phyloP scores from a whole-genome alignment of 2,797 vertebrate species.

The Hephaestus fuliginosus region DNA sequence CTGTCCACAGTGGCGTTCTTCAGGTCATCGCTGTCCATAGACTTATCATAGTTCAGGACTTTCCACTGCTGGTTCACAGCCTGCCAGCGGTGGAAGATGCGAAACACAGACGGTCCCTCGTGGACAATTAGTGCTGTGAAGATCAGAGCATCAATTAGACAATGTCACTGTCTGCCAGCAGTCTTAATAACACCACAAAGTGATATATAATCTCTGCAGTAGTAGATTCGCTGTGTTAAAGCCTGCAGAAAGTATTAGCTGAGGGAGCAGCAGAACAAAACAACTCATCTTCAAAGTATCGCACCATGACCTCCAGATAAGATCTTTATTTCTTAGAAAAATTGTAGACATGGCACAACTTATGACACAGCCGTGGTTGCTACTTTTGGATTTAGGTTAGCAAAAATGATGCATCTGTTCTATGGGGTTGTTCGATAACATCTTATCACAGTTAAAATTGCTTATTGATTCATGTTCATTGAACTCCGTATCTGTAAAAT shows the following conservation, averaged over 20 bases:
- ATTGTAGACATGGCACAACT: slow-evolving; percentile 35
- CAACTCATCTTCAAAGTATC: slow-evolving; percentile 55
- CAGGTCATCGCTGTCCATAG: slow-evolving; percentile 93
- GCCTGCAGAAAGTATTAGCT: slow-evolving; percentile 49
- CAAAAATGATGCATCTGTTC: slow-evolving; percentile 66
- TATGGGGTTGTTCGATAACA: slow-evolving; percentile 73
- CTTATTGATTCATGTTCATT: slow-evolving; percentile 85
- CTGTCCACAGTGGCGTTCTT: slow-evolving; percentile 88
- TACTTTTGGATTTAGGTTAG: slow-evolving; percentile 54
- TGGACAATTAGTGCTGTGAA: slow-evolving; percentile 94
- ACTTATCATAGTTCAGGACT: slow-evolving; percentile 98
- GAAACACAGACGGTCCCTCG: slow-evolving; percentile 97
- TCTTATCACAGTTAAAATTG: slow-evolving; percentile 85
- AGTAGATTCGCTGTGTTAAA: slow-evolving; percentile 38
- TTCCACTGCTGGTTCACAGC: slow-evolving; percentile 99
- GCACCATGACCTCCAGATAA: slow-evolving; percentile 50
- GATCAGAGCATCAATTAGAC: slow-evolving; percentile 68
- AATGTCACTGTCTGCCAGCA: slow-evolving; percentile 58
- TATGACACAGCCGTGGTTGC: slow-evolving; percentile 30
- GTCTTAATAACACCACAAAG: slow-evolving; percentile 59
- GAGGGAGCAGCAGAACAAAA: slow-evolving; percentile 56
- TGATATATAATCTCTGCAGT: slow-evolving; percentile 58
- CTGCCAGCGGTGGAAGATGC: slow-evolving; percentile 99
- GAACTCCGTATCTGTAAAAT: slow-evolving; percentile 82
- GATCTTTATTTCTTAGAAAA: slow-evolving; percentile 57